Evolutionary conservation across 92 coral and sea anemone genomes (phyloP), one percentile per base, ranked within the genome.

Genomic region (Virgularia gustaviana): DNA sequence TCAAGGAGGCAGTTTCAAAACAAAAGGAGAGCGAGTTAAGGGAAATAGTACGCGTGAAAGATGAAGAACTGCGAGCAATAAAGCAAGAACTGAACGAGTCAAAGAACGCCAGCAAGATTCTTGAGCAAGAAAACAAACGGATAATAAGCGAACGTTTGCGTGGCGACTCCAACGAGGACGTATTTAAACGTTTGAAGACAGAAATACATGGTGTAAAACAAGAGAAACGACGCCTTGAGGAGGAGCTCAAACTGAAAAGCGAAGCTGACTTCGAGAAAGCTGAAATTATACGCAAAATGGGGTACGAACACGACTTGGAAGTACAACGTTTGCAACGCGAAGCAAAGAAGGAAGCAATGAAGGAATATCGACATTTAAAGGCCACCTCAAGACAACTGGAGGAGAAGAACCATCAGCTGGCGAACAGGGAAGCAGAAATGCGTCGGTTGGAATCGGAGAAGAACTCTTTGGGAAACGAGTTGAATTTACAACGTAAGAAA

Each of bases 211-310:
- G 76, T 9, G 75, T 89, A 0, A 90, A 80, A 63, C 89, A 89
- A 43, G 96, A 94, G 47, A 94, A 94, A 62, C 84, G 84, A 25
- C 83, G 85, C 63, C 47, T 82, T 18, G 99, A 94, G 49, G 99
- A 94, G 47, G 63, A 70, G 74, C 83, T 72, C 31, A 84, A 85
- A 77, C 73, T 85, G 33, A 94, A 94, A 71, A 68, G 85, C 30
- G 87, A 86, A n/a, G 92, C 92, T 20, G 99, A 94, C 76, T 84
- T 62, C 45, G 94, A 94, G 39, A 89, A 94, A 63, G 99, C 90
- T 34, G 99, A 94, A 68, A 79, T 82, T 11, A 89, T 94, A 42
- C 83, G 99, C 15, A 84, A 89, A 61, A 71, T 94, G 56, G 86
- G 83, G 57, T 76, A 86, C 10, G 99, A 94, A 79, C 96, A 94